A percentile compares a stretch with the other conserved stretches of the same genome.
Conservation (phyloP, 2,888 invertebrate genomes). For the Iselma pallidipennis region DNA sequence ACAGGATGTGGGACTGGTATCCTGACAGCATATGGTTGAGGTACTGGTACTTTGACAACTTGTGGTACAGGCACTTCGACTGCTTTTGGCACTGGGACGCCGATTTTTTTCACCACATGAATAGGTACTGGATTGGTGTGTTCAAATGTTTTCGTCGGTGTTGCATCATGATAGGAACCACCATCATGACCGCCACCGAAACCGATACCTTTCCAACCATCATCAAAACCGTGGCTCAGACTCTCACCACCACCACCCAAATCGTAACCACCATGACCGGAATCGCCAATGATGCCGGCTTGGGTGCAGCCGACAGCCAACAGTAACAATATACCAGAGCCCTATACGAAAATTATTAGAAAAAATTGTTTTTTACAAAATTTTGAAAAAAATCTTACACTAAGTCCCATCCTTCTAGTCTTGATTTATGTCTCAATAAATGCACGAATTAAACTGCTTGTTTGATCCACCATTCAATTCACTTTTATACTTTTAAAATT, state of each 20-base stretch:
- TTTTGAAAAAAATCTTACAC: slow-evolving; percentile 32
- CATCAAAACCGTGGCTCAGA: slow-evolving; percentile 59
- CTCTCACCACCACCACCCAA: slow-evolving; percentile 55
- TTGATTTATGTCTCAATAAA: slow-evolving; percentile 19
- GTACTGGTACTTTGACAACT: slow-evolving; percentile 69
- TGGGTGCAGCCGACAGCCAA: slow-evolving; percentile 36
- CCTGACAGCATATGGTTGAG: slow-evolving; percentile 76
- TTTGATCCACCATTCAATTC: slow-evolving; percentile 32
- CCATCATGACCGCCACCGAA: slow-evolving; percentile 57
- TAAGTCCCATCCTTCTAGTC: slow-evolving; percentile 39
- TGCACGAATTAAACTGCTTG: slow-evolving; percentile 44
- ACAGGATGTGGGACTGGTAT: slow-evolving; percentile 72
- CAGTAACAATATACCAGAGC: slow-evolving; percentile 38
- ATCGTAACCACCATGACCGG: slow-evolving; percentile 50
- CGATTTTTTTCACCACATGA: slow-evolving; percentile 72
- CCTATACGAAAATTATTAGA: slow-evolving; percentile 29
- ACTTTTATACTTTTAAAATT: slow-evolving; percentile 40
- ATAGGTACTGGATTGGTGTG: slow-evolving; percentile 71
- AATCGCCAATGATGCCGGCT: slow-evolving; percentile 41
- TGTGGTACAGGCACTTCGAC: slow-evolving; percentile 73
- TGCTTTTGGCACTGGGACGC: slow-evolving; percentile 73
- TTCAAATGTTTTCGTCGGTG: slow-evolving; percentile 65
- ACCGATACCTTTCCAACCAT: slow-evolving; percentile 46
- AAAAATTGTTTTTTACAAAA: neutral
- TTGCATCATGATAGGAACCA: slow-evolving; percentile 54